Conservation (phyloP, 2,797 vertebrate genomes). For the Thunnus albacares region DNA sequence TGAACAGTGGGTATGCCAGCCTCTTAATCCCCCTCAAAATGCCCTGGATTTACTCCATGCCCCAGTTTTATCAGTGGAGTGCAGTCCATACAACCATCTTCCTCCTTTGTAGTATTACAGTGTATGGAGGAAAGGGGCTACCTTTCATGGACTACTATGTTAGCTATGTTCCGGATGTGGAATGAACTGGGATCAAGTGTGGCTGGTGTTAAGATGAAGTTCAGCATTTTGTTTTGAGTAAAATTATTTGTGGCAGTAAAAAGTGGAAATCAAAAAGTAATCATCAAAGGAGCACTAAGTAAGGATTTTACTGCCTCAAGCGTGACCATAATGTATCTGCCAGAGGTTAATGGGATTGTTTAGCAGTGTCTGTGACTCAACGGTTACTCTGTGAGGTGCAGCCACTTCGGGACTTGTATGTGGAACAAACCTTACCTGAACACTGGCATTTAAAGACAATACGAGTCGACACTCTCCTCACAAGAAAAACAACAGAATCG, state of each 20-base stretch:
- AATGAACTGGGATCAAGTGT: neutral
- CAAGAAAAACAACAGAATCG: too few species aligned
- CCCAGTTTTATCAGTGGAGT: constrained; percentile 29
- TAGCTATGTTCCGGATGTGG: neutral
- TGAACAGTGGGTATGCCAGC: constrained; percentile 41
- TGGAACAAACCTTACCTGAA: neutral
- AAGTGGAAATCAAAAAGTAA: constrained; percentile 17
- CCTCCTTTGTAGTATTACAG: constrained; percentile 1
- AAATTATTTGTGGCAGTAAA: constrained; percentile 2
- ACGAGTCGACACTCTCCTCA: neutral
- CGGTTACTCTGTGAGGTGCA: neutral
- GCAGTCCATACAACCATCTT: constrained; percentile 8
- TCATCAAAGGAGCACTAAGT: constrained; percentile 13
- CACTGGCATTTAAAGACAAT: too few species aligned
- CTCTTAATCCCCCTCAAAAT: constrained; percentile 43
- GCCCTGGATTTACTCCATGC: constrained; percentile 39
- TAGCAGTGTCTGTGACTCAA: neutral
- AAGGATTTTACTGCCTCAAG: neutral
- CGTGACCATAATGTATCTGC: neutral
- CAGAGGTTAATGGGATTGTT: constrained; percentile 16
- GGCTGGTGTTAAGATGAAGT: neutral
- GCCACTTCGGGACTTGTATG: neutral
- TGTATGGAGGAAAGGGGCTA: constrained; percentile 1
- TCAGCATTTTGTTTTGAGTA: neutral
- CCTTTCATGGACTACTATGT: neutral